Conservation (phyloP, 2,113 vertebrate genomes). For the Microcebus griseorufus region DNA sequence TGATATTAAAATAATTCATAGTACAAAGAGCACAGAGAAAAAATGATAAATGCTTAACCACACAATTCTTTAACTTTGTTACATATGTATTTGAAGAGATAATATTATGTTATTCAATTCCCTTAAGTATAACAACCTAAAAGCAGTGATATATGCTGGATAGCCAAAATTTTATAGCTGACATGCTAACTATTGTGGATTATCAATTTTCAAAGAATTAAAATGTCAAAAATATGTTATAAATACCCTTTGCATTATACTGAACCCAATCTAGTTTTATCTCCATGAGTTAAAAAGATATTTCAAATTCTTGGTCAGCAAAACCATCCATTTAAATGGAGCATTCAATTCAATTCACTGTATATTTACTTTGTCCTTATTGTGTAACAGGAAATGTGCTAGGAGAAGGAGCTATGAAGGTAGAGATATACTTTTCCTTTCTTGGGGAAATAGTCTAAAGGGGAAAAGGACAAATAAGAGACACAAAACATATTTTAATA, state of each 20-base stretch:
- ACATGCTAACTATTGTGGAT: neutral
- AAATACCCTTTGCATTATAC: neutral
- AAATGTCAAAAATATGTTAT: neutral
- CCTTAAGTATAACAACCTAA: neutral
- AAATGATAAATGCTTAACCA: neutral
- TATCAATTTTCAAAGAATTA: slow-evolving; percentile 33
- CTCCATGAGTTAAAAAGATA: neutral
- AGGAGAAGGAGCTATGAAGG: neutral
- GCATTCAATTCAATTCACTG: neutral
- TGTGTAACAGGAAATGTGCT: neutral
- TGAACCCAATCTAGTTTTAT: neutral
- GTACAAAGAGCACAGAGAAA: neutral
- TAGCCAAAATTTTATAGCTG: neutral
- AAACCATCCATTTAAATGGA: neutral
- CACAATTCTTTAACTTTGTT: neutral
- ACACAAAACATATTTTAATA: neutral
- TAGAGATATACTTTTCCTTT: neutral
- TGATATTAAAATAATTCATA: neutral
- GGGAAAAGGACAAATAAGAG: neutral
- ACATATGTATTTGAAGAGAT: neutral
- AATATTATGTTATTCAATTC: neutral
- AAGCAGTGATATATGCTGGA: neutral
- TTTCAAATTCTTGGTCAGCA: neutral
- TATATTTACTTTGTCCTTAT: neutral
- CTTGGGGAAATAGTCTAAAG: neutral